Conservation (phyloP, 2,113 vertebrate species). For the Seriola dumerili region DNA sequence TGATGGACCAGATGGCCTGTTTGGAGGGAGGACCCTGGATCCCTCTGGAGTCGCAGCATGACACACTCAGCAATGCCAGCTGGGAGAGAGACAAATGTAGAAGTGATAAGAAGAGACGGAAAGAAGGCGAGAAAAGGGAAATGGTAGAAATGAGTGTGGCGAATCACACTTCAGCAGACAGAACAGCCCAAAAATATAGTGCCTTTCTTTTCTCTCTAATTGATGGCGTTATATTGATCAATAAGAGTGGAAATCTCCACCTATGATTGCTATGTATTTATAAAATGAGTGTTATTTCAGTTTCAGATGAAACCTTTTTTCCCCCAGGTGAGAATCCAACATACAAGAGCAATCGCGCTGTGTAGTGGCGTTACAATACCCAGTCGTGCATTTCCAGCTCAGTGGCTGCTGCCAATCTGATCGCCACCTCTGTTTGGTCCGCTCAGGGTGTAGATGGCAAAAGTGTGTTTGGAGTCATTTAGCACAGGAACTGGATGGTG, state of each 20-base stretch:
- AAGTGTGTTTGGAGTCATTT: conserved; percentile 93
- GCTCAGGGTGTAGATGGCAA: conserved; percentile 95
- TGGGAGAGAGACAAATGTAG: conserved; percentile 62
- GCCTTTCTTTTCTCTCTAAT: background rate
- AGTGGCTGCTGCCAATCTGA: conserved; percentile 90
- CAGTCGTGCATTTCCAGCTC: conserved; percentile 98
- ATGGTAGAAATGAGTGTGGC: background rate
- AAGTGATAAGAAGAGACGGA: background rate
- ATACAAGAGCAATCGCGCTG: background rate
- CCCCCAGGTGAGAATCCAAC: too few relatives aligned
- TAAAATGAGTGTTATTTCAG: background rate
- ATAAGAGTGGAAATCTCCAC: background rate
- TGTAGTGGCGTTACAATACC: conserved; percentile 80
- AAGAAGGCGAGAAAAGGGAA: background rate
- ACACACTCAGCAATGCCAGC: conserved; percentile 92
- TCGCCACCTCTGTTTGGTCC: conserved; percentile 94
- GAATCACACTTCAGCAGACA: background rate
- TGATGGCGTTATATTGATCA: background rate
- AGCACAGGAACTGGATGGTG: conserved; percentile 92
- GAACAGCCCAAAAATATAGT: background rate
- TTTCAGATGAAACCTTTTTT: background rate
- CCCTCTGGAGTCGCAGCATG: conserved; percentile 92
- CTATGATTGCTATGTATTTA: background rate
- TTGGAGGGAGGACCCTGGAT: conserved; percentile 91
- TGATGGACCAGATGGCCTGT: conserved; percentile 96